Percentiles rank a stretch among this genome's conserved stretches.
Evolutionary conservation across 1,140 invertebrate species (phyloP).

Genomic region (Parapsyche elsis): DNA sequence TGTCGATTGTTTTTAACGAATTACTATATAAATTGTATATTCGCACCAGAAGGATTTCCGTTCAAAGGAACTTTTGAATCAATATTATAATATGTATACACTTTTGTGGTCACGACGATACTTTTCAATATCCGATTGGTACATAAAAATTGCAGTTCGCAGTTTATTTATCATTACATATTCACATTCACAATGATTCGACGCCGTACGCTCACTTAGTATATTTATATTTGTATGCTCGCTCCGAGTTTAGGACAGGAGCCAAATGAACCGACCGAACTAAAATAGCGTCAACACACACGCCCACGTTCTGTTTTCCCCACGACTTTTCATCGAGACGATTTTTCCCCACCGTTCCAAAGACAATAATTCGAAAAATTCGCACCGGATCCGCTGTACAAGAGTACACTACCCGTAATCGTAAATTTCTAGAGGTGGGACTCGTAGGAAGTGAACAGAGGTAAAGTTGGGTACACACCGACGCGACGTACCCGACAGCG

Average conservation of each 20-base stretch:
- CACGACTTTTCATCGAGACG: background rate
- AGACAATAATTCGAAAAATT: background rate
- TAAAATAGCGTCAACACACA: slow-evolving; percentile 27
- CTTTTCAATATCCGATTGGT: background rate
- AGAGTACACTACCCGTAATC: no score
- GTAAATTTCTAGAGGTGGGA: no score
- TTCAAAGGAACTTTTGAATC: no score
- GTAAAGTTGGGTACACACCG: no score
- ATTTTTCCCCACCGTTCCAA: background rate
- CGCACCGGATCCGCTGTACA: no score
- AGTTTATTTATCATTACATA: background rate
- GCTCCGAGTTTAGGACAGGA: background rate
- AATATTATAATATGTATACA: background rate
- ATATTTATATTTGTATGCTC: background rate
- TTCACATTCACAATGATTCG: background rate
- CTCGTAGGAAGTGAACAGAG: no score
- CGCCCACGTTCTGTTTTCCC: background rate
- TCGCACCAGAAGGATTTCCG: no score
- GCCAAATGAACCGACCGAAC: slow-evolving; percentile 6
- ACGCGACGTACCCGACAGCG: no score
- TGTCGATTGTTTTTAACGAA: no score
- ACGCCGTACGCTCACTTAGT: background rate
- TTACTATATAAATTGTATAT: no score
- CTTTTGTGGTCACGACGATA: background rate
- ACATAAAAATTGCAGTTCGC: no score